Percentiles rank a stretch among this genome's conserved stretches.
Evolutionary conservation across 2,888 invertebrate genomes (phyloP).

Genomic region (Caenorhabditis drosophilae): DNA sequence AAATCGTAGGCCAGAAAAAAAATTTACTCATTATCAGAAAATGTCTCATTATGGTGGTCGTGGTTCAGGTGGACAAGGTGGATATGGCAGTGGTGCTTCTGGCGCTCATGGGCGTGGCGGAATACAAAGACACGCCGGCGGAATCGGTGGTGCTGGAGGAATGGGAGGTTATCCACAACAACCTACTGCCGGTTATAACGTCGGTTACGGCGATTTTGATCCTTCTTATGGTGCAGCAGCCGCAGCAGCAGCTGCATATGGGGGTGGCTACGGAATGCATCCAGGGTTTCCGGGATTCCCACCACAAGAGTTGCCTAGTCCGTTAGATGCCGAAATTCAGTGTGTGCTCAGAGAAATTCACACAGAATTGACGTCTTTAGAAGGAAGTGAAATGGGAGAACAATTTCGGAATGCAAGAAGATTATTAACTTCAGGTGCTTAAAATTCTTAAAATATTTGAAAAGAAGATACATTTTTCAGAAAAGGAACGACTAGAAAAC

Average conservation of each 20-base stretch:
- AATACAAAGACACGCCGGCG: constrained; percentile 3
- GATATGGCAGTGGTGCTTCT: constrained; percentile 8
- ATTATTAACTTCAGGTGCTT: constrained; percentile 40
- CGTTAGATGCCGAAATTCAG: constrained; percentile 66
- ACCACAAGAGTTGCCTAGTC: constrained; percentile 46
- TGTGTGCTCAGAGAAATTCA: constrained; percentile 66
- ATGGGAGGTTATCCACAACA: constrained; percentile 3
- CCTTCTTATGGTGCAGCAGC: not conserved
- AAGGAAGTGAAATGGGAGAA: constrained; percentile 58
- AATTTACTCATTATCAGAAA: no score
- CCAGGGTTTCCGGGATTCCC: constrained; percentile 19
- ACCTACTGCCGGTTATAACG: constrained; percentile 19
- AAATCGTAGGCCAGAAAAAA: no score
- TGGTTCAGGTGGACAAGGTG: constrained; percentile 8
- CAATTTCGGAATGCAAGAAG: constrained; percentile 65
- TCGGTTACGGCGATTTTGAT: constrained; percentile 13
- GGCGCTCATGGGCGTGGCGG: constrained; percentile 17
- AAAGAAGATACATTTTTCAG: constrained; percentile 21
- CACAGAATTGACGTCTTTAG: constrained; percentile 56
- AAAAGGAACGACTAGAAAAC: constrained; percentile 62
- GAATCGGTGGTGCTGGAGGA: not conserved
- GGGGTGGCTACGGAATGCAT: constrained; percentile 24
- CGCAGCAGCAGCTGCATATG: constrained; percentile 20
- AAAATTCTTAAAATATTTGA: not conserved
- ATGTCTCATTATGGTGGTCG: constrained; percentile 6